A percentile compares a stretch with the other conserved stretches of the same genome.
Conservation (phyloP, 92 coral and sea anemone species). For the Porites evermanni region DNA sequence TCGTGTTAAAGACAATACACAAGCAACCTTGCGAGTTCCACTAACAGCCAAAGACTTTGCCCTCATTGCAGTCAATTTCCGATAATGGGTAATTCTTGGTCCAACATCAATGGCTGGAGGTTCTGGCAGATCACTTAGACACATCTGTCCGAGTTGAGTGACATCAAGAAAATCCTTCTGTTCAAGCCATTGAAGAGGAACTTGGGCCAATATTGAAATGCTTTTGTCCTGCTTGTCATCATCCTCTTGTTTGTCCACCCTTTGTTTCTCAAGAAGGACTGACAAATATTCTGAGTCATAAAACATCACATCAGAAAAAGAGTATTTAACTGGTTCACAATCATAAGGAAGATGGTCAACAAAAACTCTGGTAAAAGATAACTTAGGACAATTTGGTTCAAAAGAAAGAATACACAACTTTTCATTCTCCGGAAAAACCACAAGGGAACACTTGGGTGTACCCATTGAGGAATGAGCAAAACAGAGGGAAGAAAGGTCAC, state of each 20-base stretch:
- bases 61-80: slow-evolving; percentile 80
- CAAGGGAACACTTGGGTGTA: slow-evolving; percentile 48
- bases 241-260: slow-evolving; percentile 32
- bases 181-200: slow-evolving; percentile 64
- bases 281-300: slow-evolving; percentile 75
- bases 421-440: slow-evolving; percentile 65
- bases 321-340: slow-evolving; percentile 33
- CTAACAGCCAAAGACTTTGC: slow-evolving; percentile 85
- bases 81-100: slow-evolving; percentile 70
- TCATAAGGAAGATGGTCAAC: slow-evolving; percentile 24
- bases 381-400: neutral
- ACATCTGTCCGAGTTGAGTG: slow-evolving; percentile 20
- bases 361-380: slow-evolving; percentile 20
- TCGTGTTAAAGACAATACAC: slow-evolving; percentile 83
- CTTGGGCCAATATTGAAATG: slow-evolving; percentile 69
- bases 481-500: slow-evolving; percentile 5
- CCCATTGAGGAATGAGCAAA: slow-evolving; percentile 68
- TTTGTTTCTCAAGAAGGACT: slow-evolving; percentile 69
- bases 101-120: slow-evolving; percentile 58
- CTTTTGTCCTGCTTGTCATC: slow-evolving; percentile 26
- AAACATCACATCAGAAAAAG: slow-evolving; percentile 63
- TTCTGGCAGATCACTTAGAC: slow-evolving; percentile 30
- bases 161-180: slow-evolving; percentile 24
- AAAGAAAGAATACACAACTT: slow-evolving; percentile 19
- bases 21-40: slow-evolving; percentile 91